Percentiles rank a stretch among this genome's conserved stretches.
These are phyloP conservation scores for Australoheros facetus DNA, from an alignment of 2,797 vertebrate species.

Conservation along the genomic window DNA sequence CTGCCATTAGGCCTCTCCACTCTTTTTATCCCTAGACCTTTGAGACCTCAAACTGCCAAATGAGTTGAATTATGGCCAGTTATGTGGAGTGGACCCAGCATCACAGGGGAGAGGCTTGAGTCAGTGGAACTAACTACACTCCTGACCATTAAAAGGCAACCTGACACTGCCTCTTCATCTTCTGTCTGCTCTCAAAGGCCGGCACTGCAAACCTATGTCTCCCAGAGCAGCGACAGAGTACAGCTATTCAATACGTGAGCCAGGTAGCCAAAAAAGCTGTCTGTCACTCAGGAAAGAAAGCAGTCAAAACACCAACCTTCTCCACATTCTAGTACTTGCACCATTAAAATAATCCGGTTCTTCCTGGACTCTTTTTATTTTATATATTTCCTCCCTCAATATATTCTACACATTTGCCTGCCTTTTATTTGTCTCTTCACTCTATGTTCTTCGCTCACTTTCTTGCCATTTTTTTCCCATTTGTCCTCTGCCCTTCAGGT, in stretches of 20 bases:
- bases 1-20: constrained; percentile 81
- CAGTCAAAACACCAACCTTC: constrained; percentile 19
- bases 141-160: constrained; percentile 85
- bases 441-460: background rate
- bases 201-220: constrained; percentile 60
- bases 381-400: background rate
- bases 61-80: constrained; percentile 86
- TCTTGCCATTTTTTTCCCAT: background rate
- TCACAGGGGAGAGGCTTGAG: constrained; percentile 80
- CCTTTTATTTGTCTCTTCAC: background rate
- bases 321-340: constrained; percentile 7
- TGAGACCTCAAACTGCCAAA: constrained; percentile 85
- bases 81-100: constrained; percentile 81
- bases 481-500: constrained; percentile 35
- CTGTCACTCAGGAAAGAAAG: constrained; percentile 27
- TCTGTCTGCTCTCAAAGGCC: constrained; percentile 76
- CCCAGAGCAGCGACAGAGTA: constrained; percentile 68
- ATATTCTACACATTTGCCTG: background rate
- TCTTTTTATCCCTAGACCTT: constrained; percentile 83
- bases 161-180: constrained; percentile 85
- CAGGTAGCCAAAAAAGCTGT: constrained; percentile 44
- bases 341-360: constrained; percentile 59
- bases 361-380: background rate
- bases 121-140: constrained; percentile 82
- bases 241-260: constrained; percentile 47